Percentiles rank a stretch among this genome's conserved stretches.
Evolutionary conservation across 1,140 invertebrate species (phyloP).

Genomic region (Carcinoscorpius rotundicauda): DNA sequence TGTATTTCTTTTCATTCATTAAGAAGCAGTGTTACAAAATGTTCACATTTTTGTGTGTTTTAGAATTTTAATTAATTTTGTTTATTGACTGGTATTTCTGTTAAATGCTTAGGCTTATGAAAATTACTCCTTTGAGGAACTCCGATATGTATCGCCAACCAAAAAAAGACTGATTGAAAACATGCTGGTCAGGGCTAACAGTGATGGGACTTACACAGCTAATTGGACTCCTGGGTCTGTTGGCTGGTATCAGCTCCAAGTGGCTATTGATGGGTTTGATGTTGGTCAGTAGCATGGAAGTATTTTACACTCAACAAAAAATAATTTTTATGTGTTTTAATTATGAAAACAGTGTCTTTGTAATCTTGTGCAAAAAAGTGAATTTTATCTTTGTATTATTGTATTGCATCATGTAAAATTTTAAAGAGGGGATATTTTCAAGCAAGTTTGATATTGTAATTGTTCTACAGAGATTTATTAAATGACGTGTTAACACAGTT

Average conservation of each 20-base stretch:
- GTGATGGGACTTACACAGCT: slow-evolving; percentile 75
- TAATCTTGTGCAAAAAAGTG: too few species aligned
- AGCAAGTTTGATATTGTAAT: too few species aligned
- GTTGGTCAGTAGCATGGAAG: slow-evolving; percentile 44
- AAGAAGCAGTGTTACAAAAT: too few species aligned
- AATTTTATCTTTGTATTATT: too few species aligned
- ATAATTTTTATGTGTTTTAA: neutral
- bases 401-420: too few species aligned
- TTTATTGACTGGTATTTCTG: slow-evolving; percentile 20
- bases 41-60: neutral
- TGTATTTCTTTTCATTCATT: too few species aligned
- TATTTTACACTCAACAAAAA: neutral
- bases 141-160: slow-evolving; percentile 65
- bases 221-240: slow-evolving; percentile 85
- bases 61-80: slow-evolving; percentile 2
- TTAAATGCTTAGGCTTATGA: slow-evolving; percentile 55
- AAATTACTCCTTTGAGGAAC: slow-evolving; percentile 92
- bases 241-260: slow-evolving; percentile 75
- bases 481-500: too few species aligned
- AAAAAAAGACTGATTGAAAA: slow-evolving; percentile 63
- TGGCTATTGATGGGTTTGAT: slow-evolving; percentile 79
- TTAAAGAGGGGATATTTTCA: too few species aligned
- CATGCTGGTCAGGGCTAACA: slow-evolving; percentile 66
- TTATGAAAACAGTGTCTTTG: neutral
- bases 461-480: too few species aligned